A percentile compares a stretch with the other conserved stretches of the same genome.
Conservation (phyloP, 2,888 invertebrate species). For the Thereva nobilitata region DNA sequence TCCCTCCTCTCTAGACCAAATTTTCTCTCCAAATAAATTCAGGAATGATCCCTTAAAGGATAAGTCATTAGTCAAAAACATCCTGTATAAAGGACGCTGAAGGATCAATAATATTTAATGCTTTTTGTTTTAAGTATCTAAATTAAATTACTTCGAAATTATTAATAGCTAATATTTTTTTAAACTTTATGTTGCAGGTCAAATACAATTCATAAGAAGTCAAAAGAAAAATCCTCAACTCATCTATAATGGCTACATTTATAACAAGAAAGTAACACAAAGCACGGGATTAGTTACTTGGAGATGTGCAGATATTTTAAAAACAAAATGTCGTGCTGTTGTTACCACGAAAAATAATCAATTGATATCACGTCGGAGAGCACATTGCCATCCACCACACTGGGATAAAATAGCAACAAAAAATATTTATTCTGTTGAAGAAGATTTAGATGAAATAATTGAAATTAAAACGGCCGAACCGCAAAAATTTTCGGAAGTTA, state of each 20-base stretch:
- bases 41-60: too few relatives aligned
- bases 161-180: not conserved
- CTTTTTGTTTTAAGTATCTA: too few relatives aligned
- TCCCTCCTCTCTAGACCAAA: too few relatives aligned
- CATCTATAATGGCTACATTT: constrained; percentile 45
- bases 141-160: too few relatives aligned
- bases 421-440: constrained; percentile 38
- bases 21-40: too few relatives aligned
- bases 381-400: constrained; percentile 40
- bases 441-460: constrained; percentile 41
- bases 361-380: constrained; percentile 34
- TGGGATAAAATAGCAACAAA: constrained; percentile 40
- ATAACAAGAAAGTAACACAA: constrained; percentile 44
- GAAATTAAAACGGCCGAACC: constrained; percentile 35
- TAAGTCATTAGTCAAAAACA: too few relatives aligned
- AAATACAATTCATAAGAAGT: constrained; percentile 46
- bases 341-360: constrained; percentile 42
- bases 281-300: constrained; percentile 43
- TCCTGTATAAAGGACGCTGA: too few relatives aligned
- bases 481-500: constrained; percentile 14
- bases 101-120: too few relatives aligned
- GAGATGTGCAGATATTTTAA: constrained; percentile 44
- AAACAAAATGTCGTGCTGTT: constrained; percentile 43
- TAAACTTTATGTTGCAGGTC: constrained; percentile 15
- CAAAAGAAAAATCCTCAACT: constrained; percentile 48